A percentile compares a stretch with the other conserved stretches of the same genome.
Evolutionary conservation across 2,797 vertebrate genomes (phyloP).

Genomic region (Amblyraja radiata): DNA sequence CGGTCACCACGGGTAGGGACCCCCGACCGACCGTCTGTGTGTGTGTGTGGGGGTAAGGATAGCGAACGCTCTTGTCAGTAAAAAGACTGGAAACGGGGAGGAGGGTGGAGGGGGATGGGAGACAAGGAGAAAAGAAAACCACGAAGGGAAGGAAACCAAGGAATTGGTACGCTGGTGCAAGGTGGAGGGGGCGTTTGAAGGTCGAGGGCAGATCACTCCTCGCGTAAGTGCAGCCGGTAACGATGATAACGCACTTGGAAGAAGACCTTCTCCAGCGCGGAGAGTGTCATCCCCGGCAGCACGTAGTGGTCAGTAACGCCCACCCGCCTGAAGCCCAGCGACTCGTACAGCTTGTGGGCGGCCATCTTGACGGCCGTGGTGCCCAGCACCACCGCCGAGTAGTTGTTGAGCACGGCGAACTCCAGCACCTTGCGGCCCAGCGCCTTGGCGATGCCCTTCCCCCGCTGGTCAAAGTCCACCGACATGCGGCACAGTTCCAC

Average conservation of each 20-base stretch:
- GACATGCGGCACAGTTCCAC: conserved; percentile 96
- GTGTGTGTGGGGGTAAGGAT: neutral
- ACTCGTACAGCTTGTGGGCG: conserved; percentile 96
- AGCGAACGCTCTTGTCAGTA: conserved; percentile 41
- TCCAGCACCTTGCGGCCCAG: conserved; percentile 91
- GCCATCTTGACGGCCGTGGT: conserved; percentile 96
- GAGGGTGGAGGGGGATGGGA: conserved; percentile 43
- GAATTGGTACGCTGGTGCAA: conserved; percentile 59
- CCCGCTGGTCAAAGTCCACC: conserved; percentile 87
- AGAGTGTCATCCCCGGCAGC: conserved; percentile 88
- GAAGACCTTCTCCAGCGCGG: conserved; percentile 87
- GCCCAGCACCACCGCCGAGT: conserved; percentile 85
- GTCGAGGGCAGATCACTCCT: conserved; percentile 69
- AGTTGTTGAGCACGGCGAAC: conserved; percentile 90
- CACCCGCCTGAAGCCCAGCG: conserved; percentile 88
- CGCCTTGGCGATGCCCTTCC: conserved; percentile 93
- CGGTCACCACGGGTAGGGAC: neutral
- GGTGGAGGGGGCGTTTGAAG: conserved; percentile 49
- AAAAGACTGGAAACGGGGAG: conserved; percentile 35
- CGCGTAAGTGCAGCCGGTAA: conserved; percentile 94
- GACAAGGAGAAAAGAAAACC: conserved; percentile 16
- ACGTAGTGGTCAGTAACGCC: conserved; percentile 78
- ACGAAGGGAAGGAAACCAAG: conserved; percentile 46
- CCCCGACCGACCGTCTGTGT: conserved; percentile 37
- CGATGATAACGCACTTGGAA: conserved; percentile 97